Evolutionary conservation across 1,140 invertebrate species (phyloP).

Genomic region (Cotesia typhae): DNA sequence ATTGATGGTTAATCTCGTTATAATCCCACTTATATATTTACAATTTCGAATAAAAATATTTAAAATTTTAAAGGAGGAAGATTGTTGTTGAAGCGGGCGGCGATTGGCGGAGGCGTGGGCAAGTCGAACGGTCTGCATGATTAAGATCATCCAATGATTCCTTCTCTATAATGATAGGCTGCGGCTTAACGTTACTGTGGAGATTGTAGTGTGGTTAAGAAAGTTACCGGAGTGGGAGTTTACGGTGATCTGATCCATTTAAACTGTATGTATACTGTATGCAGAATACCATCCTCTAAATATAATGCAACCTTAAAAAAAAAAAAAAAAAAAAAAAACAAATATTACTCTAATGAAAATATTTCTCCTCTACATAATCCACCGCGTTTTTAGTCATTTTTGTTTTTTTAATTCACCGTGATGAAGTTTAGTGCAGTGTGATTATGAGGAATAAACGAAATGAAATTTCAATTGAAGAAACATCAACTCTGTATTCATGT

Average conservation of each 20-base stretch:
- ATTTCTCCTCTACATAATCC: conserved; percentile 22
- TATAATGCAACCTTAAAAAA: not conserved
- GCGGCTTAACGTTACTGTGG: conserved; percentile 50
- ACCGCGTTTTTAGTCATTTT: not conserved
- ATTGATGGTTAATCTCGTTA: no score
- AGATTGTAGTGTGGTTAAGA: conserved; percentile 33
- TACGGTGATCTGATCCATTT: no score
- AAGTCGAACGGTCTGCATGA: conserved; percentile 64
- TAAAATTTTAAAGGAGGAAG: conserved; percentile 49
- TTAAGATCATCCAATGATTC: conserved; percentile 68
- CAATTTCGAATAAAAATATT: no score
- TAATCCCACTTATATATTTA: no score
- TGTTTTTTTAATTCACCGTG: conserved; percentile 8
- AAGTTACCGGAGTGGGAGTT: conserved; percentile 27
- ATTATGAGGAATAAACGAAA: conserved; percentile 19
- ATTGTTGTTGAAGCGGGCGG: conserved; percentile 58
- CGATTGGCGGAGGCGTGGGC: conserved; percentile 61
- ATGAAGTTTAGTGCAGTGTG: conserved; percentile 7
- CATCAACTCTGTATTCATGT: conserved; percentile 7
- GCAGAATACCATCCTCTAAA: not conserved
- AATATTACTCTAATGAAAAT: conserved; percentile 62
- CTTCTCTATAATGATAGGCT: conserved; percentile 68
- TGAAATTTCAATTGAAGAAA: conserved; percentile 36
- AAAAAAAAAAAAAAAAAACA: not conserved
- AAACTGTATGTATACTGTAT: not conserved